Percentiles rank a stretch among this genome's conserved stretches.
Conservation (phyloP, 2,113 vertebrate species). For the Meles meles region DNA sequence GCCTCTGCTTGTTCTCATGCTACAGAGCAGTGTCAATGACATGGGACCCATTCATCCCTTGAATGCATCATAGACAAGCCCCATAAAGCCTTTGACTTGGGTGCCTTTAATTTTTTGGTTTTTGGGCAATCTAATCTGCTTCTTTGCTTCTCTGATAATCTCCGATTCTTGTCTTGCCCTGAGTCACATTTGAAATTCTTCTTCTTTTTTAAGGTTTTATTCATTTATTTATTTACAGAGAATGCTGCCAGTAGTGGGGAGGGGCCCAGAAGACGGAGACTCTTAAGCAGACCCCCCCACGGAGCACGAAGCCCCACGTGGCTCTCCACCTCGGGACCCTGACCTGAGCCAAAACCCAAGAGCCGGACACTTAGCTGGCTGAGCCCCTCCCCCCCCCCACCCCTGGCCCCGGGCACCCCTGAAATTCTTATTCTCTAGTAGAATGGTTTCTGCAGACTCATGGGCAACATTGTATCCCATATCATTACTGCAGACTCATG, state of each 20-base stretch:
- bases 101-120: background rate
- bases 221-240: background rate
- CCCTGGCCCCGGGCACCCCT: background rate
- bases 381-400: background rate
- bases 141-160: background rate
- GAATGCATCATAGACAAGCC: background rate
- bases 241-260: background rate
- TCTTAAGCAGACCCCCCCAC: background rate
- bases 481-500: no score
- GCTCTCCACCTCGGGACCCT: fast-evolving
- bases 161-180: background rate
- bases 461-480: no score
- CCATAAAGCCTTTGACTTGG: background rate
- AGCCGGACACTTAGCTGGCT: background rate
- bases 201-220: background rate
- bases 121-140: background rate
- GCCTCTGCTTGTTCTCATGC: background rate
- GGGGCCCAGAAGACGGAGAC: background rate
- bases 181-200: background rate
- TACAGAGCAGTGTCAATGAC: background rate
- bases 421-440: slow-evolving; percentile 13
- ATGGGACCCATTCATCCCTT: background rate
- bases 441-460: slow-evolving; percentile 20
- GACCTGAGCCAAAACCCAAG: background rate
- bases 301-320: background rate